phyloP scores from a whole-genome alignment of 2,113 vertebrate species.

The Hepsetus odoe region DNA sequence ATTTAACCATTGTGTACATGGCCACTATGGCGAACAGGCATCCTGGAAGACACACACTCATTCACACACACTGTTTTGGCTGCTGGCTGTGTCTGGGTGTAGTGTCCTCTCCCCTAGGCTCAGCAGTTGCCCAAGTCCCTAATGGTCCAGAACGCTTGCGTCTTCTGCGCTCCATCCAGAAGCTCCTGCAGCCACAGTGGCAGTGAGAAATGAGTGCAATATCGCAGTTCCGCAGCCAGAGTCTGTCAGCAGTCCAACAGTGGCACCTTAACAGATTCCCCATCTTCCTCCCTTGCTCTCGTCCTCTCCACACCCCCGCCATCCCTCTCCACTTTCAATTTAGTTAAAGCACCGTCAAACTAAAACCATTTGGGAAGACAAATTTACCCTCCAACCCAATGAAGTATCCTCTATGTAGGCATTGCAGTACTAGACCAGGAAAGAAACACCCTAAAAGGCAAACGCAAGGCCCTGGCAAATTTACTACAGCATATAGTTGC shows the following conservation, averaged over 20 bases:
- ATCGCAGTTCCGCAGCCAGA: slow-evolving; percentile 53
- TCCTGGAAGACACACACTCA: slow-evolving; percentile 9
- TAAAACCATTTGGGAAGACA: slow-evolving; percentile 50
- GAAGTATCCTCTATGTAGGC: slow-evolving; percentile 19
- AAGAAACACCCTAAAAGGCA: slow-evolving; percentile 7
- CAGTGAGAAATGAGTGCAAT: slow-evolving; percentile 59
- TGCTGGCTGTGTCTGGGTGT: slow-evolving; percentile 54
- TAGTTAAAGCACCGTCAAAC: slow-evolving; percentile 49
- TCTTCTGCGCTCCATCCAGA: slow-evolving; percentile 62
- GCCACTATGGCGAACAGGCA: slow-evolving; percentile 20
- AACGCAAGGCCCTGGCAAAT: slow-evolving; percentile 2
- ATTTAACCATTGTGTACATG: slow-evolving; percentile 43
- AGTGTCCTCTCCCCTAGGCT: slow-evolving; percentile 56
- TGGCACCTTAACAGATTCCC: slow-evolving; percentile 50
- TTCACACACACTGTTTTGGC: slow-evolving; percentile 50
- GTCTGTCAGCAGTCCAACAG: slow-evolving; percentile 53
- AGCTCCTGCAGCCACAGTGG: slow-evolving; percentile 49
- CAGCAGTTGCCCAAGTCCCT: slow-evolving; percentile 56
- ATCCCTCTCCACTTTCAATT: slow-evolving; percentile 44
- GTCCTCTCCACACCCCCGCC: slow-evolving; percentile 46
- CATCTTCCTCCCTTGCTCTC: slow-evolving; percentile 49
- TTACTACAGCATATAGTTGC: slow-evolving; percentile 17
- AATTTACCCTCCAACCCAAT: slow-evolving; percentile 25
- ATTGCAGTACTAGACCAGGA: slow-evolving; percentile 21
- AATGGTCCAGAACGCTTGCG: slow-evolving; percentile 52